Percentiles rank a stretch among this genome's conserved stretches.
These are phyloP conservation scores for Mastomys natalensis DNA, from an alignment of 2,113 vertebrate genomes.

Conservation along the genomic window DNA sequence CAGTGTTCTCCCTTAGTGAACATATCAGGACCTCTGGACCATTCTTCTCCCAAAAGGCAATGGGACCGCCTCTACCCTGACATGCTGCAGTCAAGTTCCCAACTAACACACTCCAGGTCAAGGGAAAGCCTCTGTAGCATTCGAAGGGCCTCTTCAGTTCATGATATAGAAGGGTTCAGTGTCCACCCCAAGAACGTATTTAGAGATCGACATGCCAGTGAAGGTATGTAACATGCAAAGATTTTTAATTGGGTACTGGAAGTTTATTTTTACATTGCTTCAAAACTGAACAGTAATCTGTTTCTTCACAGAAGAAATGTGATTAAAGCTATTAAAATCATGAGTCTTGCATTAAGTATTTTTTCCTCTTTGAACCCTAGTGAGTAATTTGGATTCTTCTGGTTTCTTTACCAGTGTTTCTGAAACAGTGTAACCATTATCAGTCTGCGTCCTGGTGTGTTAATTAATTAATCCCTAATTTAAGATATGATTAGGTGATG, in stretches of 20 bases:
- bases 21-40: slow-evolving; percentile 93
- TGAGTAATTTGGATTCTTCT: slow-evolving; percentile 46
- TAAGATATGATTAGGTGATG: slow-evolving; percentile 33
- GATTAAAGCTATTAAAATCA: slow-evolving; percentile 4
- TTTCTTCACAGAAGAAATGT: slow-evolving; percentile 4
- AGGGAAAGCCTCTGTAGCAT: slow-evolving; percentile 95
- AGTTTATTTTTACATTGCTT: background rate
- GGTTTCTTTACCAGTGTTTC: slow-evolving; percentile 47
- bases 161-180: slow-evolving; percentile 96
- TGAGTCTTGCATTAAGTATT: background rate
- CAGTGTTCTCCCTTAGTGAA: slow-evolving; percentile 93
- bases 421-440: slow-evolving; percentile 41
- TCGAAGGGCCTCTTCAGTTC: slow-evolving; percentile 96
- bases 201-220: slow-evolving; percentile 93
- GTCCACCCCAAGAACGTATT: slow-evolving; percentile 93
- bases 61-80: slow-evolving; percentile 94
- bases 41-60: slow-evolving; percentile 95
- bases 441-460: slow-evolving; percentile 30
- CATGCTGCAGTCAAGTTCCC: slow-evolving; percentile 91
- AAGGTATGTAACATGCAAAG: slow-evolving; percentile 90
- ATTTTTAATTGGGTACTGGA: slow-evolving; percentile 40
- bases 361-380: slow-evolving; percentile 40
- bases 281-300: slow-evolving; percentile 32
- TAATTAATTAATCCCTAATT: slow-evolving; percentile 64
- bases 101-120: slow-evolving; percentile 93